A percentile compares a stretch with the other conserved stretches of the same genome.
These are phyloP conservation scores for Dastarcus helophoroides DNA, from an alignment of 2,888 invertebrate species.

Conservation along the genomic window DNA sequence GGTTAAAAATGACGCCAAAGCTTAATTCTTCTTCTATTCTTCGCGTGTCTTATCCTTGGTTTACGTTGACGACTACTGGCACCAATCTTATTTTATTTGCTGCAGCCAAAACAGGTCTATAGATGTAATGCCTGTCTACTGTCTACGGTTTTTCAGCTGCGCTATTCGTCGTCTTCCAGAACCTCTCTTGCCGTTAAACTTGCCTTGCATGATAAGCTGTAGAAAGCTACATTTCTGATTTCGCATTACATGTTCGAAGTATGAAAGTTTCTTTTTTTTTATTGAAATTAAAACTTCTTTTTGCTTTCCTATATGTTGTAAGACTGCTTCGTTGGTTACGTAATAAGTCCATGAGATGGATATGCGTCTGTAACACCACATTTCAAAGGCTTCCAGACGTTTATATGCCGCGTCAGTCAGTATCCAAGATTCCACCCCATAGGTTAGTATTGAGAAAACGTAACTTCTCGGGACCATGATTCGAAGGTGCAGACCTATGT, in stretches of 20 bases:
- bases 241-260: no score
- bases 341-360: conserved; percentile 4
- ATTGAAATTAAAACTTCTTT: background rate
- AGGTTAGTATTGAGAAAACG: conserved; percentile 1
- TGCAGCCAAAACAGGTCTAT: no score
- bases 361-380: conserved; percentile 5
- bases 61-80: no score
- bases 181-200: background rate
- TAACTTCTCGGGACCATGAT: background rate
- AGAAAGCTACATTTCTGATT: no score
- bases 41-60: no score
- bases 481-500: conserved; percentile 1
- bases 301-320: conserved; percentile 2
- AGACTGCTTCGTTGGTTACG: conserved; percentile 1
- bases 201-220: conserved; percentile 1
- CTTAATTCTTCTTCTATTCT: no score
- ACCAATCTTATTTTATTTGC: no score
- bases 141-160: no score
- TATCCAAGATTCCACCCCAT: conserved; percentile 3
- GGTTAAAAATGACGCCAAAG: no score
- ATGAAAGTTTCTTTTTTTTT: no score
- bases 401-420: conserved; percentile 37
- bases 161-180: conserved; percentile 2
- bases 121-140: no score
- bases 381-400: conserved; percentile 26